Percentiles rank a stretch among this genome's conserved stretches.
phyloP scores from a whole-genome alignment of 37 sponge, comb jelly and placozoan species.

The Dysidea cf. avara region DNA sequence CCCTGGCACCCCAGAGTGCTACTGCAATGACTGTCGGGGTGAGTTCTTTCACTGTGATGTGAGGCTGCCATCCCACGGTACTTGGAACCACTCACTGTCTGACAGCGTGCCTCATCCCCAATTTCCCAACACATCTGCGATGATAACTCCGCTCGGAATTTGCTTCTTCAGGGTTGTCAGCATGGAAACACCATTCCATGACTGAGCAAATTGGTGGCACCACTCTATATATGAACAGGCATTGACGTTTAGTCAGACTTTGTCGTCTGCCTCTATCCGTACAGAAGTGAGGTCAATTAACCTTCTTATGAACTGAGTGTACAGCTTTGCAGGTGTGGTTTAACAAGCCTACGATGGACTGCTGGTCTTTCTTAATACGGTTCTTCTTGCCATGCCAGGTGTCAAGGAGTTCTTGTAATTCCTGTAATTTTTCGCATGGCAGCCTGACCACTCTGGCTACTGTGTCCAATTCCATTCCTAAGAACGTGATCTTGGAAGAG shows the following conservation, averaged over 20 bases:
- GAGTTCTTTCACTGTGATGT: slow-evolving; percentile 60
- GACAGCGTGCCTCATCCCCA: slow-evolving; percentile 47
- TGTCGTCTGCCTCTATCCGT: no score
- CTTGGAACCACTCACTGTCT: slow-evolving; percentile 27
- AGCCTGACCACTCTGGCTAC: no score
- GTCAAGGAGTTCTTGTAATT: no score
- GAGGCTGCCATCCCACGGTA: slow-evolving; percentile 13
- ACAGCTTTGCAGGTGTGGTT: slow-evolving; percentile 17
- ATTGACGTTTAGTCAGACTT: slow-evolving; percentile 1
- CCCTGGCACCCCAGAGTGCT: slow-evolving; percentile 44
- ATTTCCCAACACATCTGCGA: slow-evolving; percentile 32
- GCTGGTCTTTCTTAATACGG: no score
- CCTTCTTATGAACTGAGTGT: not conserved
- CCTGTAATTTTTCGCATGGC: no score
- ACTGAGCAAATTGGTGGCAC: slow-evolving; percentile 1
- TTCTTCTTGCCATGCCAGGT: no score
- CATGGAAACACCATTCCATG: slow-evolving; percentile 26
- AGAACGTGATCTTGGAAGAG: no score
- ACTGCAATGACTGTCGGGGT: slow-evolving; percentile 40
- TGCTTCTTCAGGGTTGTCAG: not conserved
- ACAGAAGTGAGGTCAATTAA: not conserved
- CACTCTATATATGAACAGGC: slow-evolving; percentile 11
- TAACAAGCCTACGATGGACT: no score
- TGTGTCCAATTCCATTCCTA: no score
- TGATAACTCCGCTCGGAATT: not conserved